Evolutionary conservation across 2,888 invertebrate genomes (phyloP).

Genomic region (Anoncus sp.): DNA sequence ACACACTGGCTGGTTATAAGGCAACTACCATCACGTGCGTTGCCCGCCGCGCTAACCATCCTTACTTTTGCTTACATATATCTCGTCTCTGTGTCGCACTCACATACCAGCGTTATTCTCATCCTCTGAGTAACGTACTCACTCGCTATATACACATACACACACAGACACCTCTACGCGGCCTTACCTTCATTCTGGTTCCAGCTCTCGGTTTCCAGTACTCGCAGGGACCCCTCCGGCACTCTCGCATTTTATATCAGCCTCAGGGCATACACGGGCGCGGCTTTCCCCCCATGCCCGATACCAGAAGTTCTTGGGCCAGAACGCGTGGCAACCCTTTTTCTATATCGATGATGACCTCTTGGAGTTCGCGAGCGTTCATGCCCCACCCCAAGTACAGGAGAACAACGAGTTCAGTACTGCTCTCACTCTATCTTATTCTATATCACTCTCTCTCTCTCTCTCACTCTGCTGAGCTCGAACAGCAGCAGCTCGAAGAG

Average conservation of each 20-base stretch:
- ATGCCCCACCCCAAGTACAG: constrained; percentile 29
- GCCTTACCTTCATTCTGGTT: constrained; percentile 37
- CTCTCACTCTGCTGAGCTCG: constrained; percentile 10
- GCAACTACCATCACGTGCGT: constrained; percentile 63
- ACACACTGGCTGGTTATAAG: constrained; percentile 25
- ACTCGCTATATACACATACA: constrained; percentile 21
- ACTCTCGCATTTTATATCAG: constrained; percentile 59
- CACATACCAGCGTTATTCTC: constrained; percentile 23
- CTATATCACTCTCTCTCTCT: constrained; percentile 16
- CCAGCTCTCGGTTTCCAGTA: constrained; percentile 44
- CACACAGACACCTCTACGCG: background rate
- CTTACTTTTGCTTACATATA: constrained; percentile 56
- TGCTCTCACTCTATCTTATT: constrained; percentile 33
- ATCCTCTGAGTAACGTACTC: constrained; percentile 52
- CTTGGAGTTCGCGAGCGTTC: constrained; percentile 51
- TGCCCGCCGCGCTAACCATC: constrained; percentile 59
- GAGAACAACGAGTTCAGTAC: constrained; percentile 29
- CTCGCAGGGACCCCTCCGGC: constrained; percentile 52
- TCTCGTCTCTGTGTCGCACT: constrained; percentile 37
- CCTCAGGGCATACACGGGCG: constrained; percentile 40
- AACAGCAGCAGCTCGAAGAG: constrained; percentile 14
- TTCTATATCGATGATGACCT: constrained; percentile 68
- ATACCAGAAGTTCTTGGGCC: constrained; percentile 59
- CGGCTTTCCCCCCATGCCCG: constrained; percentile 43
- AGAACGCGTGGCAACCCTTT: constrained; percentile 65